Base-by-base conservation (phyloP, 2,113 vertebrate genomes). In the Zosterops japonicus region DNA sequence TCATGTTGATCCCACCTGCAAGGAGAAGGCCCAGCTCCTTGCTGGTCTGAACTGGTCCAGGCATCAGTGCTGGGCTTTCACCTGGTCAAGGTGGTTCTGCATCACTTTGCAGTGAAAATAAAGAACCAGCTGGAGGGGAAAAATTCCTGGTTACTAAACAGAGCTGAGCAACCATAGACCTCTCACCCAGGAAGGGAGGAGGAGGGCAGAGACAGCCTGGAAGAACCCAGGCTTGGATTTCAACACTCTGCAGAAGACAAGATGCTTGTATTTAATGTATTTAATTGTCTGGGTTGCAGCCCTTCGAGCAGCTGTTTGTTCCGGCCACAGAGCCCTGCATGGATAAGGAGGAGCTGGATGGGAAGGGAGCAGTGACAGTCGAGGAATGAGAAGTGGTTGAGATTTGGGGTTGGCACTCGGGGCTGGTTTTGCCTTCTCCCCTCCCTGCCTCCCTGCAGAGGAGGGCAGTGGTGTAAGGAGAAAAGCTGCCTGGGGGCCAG, bases 101-200 rank as follows among this genome's bases (percentile, higher is more conserved):
- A 77, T 83, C 0, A 0, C 60, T 81, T 84, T 85, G 91, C 94
- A 90, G 19, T 1, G 29, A 87, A 90, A 92, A 87, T 70, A 95
- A 29, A 91, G 80, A 36, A 88, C 78, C 41, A 59, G 82, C 87
- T 46, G 31, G 52, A 83, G 90, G 94, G 86, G 28, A 13, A 87
- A 75, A 84, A 87, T 49, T 59, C 68, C 22, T 22, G 57, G 35
- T 71, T 79, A n/a, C 76, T 68, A 92, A 94, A 94, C 83, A 91
- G 87, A 65, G 90, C 95, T 67, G 79, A 85, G 90, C 49, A 87
- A 80, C 78, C 8, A 3, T 61, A 81, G 92, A 83, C 85, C 82
- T 93, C 87, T 87, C 87, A 95, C 86, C 85, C 56, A 83, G 91
- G 57, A 94, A 67, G 72, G 91, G 83, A 94, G 91, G 78, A 94